These are phyloP conservation scores for Drosophila virilis DNA, from an alignment of 1,140 invertebrate species.

Conservation along the genomic window DNA sequence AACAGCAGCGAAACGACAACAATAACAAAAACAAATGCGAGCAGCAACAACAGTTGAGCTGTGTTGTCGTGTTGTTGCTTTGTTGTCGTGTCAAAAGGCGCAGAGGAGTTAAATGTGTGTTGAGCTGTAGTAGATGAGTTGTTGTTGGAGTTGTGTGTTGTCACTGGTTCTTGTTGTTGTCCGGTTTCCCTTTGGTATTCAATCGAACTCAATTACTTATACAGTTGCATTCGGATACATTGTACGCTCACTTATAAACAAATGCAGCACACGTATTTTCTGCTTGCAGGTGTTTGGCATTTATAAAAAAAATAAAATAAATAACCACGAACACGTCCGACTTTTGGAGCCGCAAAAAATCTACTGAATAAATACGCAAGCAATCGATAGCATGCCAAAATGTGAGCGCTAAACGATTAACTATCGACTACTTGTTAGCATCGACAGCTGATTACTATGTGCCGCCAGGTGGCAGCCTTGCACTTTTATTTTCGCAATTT, in stretches of 20 bases:
- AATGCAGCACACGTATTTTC: constrained; percentile 50
- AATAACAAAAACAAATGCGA: constrained; percentile 19
- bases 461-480: constrained; percentile 17
- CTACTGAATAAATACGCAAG: constrained; percentile 46
- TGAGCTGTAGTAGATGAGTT: constrained; percentile 6
- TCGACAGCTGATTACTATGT: constrained; percentile 26
- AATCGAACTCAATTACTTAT: constrained; percentile 11
- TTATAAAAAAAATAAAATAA: constrained; percentile 55
- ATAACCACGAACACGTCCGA: constrained; percentile 54
- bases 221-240: constrained; percentile 25
- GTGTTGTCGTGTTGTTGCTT: constrained; percentile 14
- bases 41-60: constrained; percentile 14
- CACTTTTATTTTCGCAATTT: neutral
- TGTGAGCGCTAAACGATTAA: constrained; percentile 7
- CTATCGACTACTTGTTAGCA: constrained; percentile 42
- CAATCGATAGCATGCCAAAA: constrained; percentile 43
- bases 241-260: constrained; percentile 36
- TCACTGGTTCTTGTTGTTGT: constrained; percentile 26
- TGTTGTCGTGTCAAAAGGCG: constrained; percentile 14
- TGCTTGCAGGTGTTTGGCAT: constrained; percentile 47
- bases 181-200: neutral
- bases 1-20: neutral
- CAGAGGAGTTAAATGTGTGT: constrained; percentile 5
- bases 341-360: constrained; percentile 50
- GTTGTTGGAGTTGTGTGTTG: constrained; percentile 51